phyloP scores from a whole-genome alignment of 2,797 vertebrate species.

The Pipistrellus nathusii region DNA sequence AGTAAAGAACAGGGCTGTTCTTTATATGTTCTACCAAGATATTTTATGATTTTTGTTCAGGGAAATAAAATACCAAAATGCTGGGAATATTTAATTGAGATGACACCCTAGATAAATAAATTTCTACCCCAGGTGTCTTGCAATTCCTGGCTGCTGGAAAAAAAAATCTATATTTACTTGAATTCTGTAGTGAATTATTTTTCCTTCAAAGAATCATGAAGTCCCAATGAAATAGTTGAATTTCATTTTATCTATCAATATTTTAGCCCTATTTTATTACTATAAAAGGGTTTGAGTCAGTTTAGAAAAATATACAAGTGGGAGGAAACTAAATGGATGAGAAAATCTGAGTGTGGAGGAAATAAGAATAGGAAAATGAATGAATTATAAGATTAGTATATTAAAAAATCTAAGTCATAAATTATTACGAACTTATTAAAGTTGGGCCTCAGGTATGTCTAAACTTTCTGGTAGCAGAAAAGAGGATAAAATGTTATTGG shows the following conservation, averaged over 20 bases:
- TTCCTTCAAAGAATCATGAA: not conserved
- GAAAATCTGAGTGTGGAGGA: not conserved
- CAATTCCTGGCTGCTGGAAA: not conserved
- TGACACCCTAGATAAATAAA: not conserved
- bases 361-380: constrained; percentile 60
- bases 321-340: constrained; percentile 35
- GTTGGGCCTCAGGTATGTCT: not conserved
- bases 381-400: constrained; percentile 4
- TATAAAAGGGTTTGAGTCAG: constrained; percentile 16
- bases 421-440: constrained; percentile 1
- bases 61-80: not conserved
- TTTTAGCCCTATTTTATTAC: not conserved
- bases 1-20: not conserved
- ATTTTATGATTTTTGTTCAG: not conserved
- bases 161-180: not conserved
- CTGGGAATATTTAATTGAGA: not conserved
- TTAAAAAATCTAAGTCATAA: constrained; percentile 6
- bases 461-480: not conserved
- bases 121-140: not conserved
- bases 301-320: constrained; percentile 50
- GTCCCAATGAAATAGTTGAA: not conserved
- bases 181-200: not conserved
- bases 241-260: constrained; percentile 58
- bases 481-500: not conserved
- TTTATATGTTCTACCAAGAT: not conserved